Evolutionary conservation across 2,888 invertebrate genomes (phyloP), one percentile per base, ranked within the genome.

Genomic region (Strigamia transsilvanica): DNA sequence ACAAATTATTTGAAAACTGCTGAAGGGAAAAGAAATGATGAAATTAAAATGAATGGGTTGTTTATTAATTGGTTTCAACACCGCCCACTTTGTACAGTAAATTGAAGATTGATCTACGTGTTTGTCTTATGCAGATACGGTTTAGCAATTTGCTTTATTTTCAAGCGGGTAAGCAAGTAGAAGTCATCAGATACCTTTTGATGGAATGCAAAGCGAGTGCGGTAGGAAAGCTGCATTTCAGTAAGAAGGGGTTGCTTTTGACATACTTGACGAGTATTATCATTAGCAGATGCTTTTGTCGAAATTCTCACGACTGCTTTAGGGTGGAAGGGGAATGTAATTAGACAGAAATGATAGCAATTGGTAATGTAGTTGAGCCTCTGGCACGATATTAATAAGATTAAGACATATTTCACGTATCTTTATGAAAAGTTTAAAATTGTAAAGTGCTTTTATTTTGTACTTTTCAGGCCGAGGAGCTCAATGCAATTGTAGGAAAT

Each of bases 401-500:
- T 61, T n/a, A 61, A 21, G 61, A 18, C n/a, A 61, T 18, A 61
- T 61, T 4, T 61, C 12, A 78, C 7, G 41, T 12, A 21, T n/a
- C 84, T 85, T n/a, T 61, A n/a, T 9, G 27, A 3, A 27, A 27
- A 27, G 27, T 27, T 27, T 27, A 27, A 27, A 27, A 3, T 27
- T 27, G 3, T 27, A n/a, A 9, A 23, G 23, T 9, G 18, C 3
- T 23, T n/a, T 38, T 38, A 4, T 38, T 38, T 4, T 38, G 2
- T 10, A 88, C 87, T 85, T 90, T 88, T 3, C 91, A 95, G 95
- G 94, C 94, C 87, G 95, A 95, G 89, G 94, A 95, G 90, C 89
- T 95, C 88, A 95, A 94, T 90, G 91, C 93, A 86, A 92, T 95
- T 86, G 93, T 95, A 87, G 95, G 95, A 89, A 94, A 94, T 93